These are phyloP conservation scores for Drosophila arizonae DNA, from an alignment of 1,140 invertebrate species.

Conservation along the genomic window DNA sequence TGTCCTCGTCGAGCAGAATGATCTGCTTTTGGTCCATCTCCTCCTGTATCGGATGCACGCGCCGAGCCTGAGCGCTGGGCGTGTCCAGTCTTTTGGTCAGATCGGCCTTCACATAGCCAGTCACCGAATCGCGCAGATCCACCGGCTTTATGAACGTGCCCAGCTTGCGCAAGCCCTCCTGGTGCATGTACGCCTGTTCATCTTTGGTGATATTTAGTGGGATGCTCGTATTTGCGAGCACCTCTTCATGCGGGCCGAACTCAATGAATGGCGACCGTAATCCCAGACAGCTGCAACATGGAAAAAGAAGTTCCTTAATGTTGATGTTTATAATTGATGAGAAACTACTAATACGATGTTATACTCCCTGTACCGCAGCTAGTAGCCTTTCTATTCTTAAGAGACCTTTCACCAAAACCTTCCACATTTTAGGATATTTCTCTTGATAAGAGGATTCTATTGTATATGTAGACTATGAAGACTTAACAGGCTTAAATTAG, in stretches of 20 bases:
- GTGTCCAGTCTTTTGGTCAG: constrained; percentile 67
- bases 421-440: too few species aligned
- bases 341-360: too few species aligned
- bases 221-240: constrained; percentile 77
- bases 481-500: too few species aligned
- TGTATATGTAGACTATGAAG: too few species aligned
- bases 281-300: constrained; percentile 64
- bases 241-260: constrained; percentile 70
- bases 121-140: constrained; percentile 71
- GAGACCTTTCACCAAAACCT: too few species aligned
- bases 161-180: constrained; percentile 74
- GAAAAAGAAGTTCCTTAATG: background rate
- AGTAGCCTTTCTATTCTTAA: too few species aligned
- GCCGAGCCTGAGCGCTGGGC: constrained; percentile 45
- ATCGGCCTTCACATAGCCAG: constrained; percentile 73
- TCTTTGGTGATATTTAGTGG: constrained; percentile 79
- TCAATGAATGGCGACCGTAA: constrained; percentile 80
- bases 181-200: constrained; percentile 77
- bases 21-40: constrained; percentile 82
- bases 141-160: constrained; percentile 82
- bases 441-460: too few species aligned
- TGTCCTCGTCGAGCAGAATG: constrained; percentile 76
- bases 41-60: constrained; percentile 73
- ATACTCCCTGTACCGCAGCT: too few species aligned
- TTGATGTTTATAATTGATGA: too few species aligned